A percentile compares a stretch with the other conserved stretches of the same genome.
Evolutionary conservation across 2,113 vertebrate genomes (phyloP).

Genomic region (Microtus montanus): DNA sequence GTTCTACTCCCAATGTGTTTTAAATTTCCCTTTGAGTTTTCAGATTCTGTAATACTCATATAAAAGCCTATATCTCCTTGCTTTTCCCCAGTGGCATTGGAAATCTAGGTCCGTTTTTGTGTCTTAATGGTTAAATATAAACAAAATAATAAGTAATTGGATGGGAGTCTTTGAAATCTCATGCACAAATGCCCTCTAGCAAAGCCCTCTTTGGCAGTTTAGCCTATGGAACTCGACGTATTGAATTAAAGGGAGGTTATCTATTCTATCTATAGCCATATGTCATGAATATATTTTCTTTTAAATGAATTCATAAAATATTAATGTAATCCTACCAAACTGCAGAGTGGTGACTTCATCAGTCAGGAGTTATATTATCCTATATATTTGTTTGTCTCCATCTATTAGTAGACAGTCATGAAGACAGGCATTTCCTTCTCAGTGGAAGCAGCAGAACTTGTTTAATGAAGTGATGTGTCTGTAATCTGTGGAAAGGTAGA

Average conservation of each 20-base stretch:
- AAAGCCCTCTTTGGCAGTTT: conserved; percentile 50
- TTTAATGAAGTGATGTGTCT: conserved; percentile 75
- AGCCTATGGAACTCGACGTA: conserved; percentile 48
- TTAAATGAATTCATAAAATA: conserved; percentile 79
- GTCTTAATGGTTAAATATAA: conserved; percentile 53
- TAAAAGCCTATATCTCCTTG: background rate
- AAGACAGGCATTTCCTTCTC: conserved; percentile 67
- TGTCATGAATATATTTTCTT: conserved; percentile 68
- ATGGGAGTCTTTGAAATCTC: conserved; percentile 59
- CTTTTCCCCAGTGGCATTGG: conserved; percentile 32
- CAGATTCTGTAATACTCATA: conserved; percentile 4
- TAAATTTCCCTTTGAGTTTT: conserved; percentile 38
- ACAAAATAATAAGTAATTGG: conserved; percentile 51
- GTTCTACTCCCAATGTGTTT: conserved; percentile 35
- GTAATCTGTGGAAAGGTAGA: conserved; percentile 68
- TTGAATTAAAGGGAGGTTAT: conserved; percentile 61
- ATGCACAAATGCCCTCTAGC: background rate
- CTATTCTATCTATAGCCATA: conserved; percentile 62
- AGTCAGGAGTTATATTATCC: conserved; percentile 73
- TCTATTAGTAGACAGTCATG: conserved; percentile 70
- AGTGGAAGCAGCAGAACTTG: conserved; percentile 57
- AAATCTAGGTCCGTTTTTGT: conserved; percentile 51
- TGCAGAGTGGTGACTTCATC: conserved; percentile 57
- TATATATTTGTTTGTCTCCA: conserved; percentile 65
- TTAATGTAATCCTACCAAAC: conserved; percentile 76